These are phyloP conservation scores for Eupithecia subumbrata DNA, from an alignment of 2,888 invertebrate species.

Conservation along the genomic window DNA sequence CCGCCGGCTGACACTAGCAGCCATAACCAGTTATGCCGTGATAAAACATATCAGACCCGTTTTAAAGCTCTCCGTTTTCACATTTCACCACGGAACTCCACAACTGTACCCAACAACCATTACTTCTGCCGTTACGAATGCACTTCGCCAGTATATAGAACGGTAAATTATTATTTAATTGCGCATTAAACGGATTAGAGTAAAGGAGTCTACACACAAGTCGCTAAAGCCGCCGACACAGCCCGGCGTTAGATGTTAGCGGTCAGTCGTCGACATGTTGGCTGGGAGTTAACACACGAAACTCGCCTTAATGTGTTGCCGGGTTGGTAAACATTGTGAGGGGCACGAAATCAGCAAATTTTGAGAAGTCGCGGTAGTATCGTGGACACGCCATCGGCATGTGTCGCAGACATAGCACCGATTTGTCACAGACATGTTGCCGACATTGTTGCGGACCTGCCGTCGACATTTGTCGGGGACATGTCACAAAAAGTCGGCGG, in stretches of 20 bases:
- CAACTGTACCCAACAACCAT: constrained; percentile 28
- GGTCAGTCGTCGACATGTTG: too few relatives aligned
- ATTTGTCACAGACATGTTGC: too few relatives aligned
- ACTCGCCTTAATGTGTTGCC: not conserved
- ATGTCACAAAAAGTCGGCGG: not conserved
- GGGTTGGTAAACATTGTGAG: not conserved
- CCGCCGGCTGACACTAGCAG: not conserved
- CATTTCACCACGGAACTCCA: constrained; percentile 15
- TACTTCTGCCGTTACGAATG: constrained; percentile 19
- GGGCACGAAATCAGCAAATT: not conserved
- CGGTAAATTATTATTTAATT: constrained; percentile 37
- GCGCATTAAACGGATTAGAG: constrained; percentile 28
- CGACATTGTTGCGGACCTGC: too few relatives aligned
- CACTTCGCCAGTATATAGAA: constrained; percentile 27
- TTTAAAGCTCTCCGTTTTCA: not conserved
- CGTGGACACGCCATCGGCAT: too few relatives aligned
- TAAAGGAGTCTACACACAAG: constrained; percentile 16
- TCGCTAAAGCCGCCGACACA: not conserved
- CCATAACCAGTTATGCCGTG: not conserved
- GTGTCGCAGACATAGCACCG: too few relatives aligned
- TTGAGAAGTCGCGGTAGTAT: not conserved
- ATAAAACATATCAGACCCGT: not conserved
- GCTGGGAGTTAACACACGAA: not conserved
- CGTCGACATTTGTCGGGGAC: too few relatives aligned
- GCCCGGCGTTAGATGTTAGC: not conserved